phyloP scores from a whole-genome alignment of 2,113 vertebrate species.

The Noturus placidus region DNA sequence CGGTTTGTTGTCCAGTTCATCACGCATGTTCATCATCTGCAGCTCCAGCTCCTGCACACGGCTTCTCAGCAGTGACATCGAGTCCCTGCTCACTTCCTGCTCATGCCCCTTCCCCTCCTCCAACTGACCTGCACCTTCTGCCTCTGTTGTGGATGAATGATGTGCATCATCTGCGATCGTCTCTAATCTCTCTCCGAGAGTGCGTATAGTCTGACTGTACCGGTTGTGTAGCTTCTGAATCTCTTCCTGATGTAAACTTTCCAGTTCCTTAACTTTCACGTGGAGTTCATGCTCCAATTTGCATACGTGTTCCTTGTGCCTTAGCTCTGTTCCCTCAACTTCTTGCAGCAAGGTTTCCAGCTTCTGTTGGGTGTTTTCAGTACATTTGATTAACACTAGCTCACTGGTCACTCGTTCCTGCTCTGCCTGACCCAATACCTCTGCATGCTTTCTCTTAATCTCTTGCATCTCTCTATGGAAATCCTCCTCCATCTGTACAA shows the following conservation, averaged over 20 bases:
- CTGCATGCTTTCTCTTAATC: conserved; percentile 73
- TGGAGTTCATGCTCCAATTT: conserved; percentile 84
- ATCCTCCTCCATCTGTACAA: conserved; percentile 72
- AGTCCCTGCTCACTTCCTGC: conserved; percentile 59
- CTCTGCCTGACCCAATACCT: conserved; percentile 74
- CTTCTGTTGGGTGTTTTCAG: conserved; percentile 71
- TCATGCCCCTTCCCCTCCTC: conserved; percentile 39
- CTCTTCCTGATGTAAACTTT: conserved; percentile 79
- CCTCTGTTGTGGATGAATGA: conserved; percentile 44
- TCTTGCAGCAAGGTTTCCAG: conserved; percentile 76
- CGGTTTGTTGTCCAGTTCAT: conserved; percentile 87
- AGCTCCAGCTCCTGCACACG: conserved; percentile 90
- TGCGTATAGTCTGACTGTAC: conserved; percentile 77
- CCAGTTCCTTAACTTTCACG: conserved; percentile 80
- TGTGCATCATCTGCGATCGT: conserved; percentile 41
- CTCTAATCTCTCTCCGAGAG: conserved; percentile 65
- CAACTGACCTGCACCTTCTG: conserved; percentile 8
- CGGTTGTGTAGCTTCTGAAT: conserved; percentile 78
- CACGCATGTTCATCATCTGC: conserved; percentile 88
- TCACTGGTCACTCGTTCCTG: conserved; percentile 73
- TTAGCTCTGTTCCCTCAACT: conserved; percentile 76
- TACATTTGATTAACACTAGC: conserved; percentile 75
- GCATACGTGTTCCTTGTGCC: conserved; percentile 78
- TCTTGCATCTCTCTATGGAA: conserved; percentile 74
- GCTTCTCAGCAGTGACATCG: conserved; percentile 79